Conservation (phyloP, 1,140 invertebrate species). For the Drosophila rufa region DNA sequence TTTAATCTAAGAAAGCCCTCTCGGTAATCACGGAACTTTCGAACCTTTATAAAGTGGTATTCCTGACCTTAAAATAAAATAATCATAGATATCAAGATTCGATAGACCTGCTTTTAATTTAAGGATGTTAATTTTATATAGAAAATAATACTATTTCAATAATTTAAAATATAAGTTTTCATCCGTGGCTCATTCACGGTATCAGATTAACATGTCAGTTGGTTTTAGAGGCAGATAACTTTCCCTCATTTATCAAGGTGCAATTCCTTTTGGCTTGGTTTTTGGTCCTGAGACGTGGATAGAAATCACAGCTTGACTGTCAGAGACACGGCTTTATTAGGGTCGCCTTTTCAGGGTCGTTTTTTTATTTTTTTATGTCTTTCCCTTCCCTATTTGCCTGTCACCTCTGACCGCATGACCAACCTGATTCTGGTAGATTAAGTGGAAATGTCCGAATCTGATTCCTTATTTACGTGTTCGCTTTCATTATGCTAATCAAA, state of each 20-base stretch:
- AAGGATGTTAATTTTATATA: too few relatives aligned
- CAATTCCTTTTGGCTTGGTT: not conserved
- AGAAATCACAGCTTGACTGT: conserved; percentile 16
- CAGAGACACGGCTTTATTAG: conserved; percentile 55
- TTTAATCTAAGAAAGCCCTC: too few relatives aligned
- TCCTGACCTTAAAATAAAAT: too few relatives aligned
- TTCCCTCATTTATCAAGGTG: not conserved
- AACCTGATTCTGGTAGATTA: conserved; percentile 24
- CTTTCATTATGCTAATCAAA: conserved; percentile 45
- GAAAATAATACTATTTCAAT: too few relatives aligned
- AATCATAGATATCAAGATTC: too few relatives aligned
- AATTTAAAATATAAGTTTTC: too few relatives aligned
- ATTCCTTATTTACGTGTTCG: conserved; percentile 25
- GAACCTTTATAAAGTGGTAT: too few relatives aligned
- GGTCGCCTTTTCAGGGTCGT: conserved; percentile 26
- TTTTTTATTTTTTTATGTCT: conserved; percentile 11
- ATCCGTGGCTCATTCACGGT: not conserved
- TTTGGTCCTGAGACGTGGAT: conserved; percentile 8
- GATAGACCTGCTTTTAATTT: too few relatives aligned
- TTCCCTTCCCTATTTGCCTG: not conserved
- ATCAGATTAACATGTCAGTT: not conserved
- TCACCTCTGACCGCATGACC: conserved; percentile 14
- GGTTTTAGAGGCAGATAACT: not conserved
- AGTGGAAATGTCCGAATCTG: conserved; percentile 37
- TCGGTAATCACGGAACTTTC: too few relatives aligned